Evolutionary conservation across 2,113 vertebrate genomes (phyloP).

Genomic region (Apodemus speciosus): DNA sequence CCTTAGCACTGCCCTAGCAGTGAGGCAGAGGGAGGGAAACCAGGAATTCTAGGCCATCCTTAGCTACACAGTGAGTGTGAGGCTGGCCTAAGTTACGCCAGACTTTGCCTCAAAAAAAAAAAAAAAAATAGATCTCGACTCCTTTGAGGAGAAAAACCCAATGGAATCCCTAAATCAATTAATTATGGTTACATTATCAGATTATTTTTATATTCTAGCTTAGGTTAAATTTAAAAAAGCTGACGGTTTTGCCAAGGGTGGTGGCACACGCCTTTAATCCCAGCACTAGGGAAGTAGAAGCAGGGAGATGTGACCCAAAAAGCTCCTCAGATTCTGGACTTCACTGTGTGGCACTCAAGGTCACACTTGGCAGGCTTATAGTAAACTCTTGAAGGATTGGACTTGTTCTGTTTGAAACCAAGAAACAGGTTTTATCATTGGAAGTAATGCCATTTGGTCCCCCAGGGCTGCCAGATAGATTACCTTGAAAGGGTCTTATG

Average conservation of each 20-base stretch:
- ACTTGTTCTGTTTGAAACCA: constrained; percentile 30
- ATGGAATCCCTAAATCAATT: constrained; percentile 46
- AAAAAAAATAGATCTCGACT: background rate
- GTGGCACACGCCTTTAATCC: background rate
- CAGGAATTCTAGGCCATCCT: background rate
- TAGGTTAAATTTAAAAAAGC: constrained; percentile 37
- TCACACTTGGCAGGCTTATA: background rate
- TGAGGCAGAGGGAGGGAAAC: background rate
- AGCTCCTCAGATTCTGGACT: background rate
- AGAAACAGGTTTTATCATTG: background rate
- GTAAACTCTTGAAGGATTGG: constrained; percentile 23
- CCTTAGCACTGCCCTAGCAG: background rate
- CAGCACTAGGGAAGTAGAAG: background rate
- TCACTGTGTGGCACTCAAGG: constrained; percentile 7
- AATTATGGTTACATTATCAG: constrained; percentile 29
- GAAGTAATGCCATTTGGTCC: constrained; percentile 14
- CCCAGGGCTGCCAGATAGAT: background rate
- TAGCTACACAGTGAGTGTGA: background rate
- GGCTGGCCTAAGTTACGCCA: background rate
- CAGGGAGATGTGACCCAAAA: background rate
- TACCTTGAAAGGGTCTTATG: background rate
- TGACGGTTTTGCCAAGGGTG: background rate
- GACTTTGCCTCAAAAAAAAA: background rate
- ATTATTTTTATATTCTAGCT: constrained; percentile 51
- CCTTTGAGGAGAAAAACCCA: background rate